Evolutionary conservation across 2,113 vertebrate species (phyloP).

Genomic region (Phoxinus phoxinus): DNA sequence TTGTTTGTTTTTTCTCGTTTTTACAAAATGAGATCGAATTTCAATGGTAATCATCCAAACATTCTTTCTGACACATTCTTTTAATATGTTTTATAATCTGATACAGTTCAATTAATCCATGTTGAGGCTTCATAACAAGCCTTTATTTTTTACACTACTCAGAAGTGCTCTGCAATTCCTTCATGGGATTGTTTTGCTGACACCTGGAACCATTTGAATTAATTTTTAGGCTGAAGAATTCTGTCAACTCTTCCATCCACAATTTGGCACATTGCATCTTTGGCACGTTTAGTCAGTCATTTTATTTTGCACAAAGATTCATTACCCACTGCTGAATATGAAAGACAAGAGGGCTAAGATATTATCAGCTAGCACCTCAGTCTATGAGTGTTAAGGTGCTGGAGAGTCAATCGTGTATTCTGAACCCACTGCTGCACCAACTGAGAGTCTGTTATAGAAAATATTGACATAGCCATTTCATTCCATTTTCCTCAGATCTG

Average conservation of each 20-base stretch:
- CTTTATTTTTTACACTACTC: not conserved
- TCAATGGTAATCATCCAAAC: not conserved
- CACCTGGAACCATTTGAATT: not conserved
- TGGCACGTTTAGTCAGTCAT: not conserved
- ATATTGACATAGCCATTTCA: constrained; percentile 78
- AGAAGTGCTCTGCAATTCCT: not conserved
- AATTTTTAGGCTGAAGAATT: constrained; percentile 5
- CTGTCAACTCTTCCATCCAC: not conserved
- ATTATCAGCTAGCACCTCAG: constrained; percentile 14
- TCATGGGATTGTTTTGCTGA: constrained; percentile 20
- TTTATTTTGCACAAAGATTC: constrained; percentile 8
- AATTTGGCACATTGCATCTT: constrained; percentile 33
- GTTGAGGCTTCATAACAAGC: not conserved
- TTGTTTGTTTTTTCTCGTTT: not conserved
- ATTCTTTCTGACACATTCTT: not conserved
- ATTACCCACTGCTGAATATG: not conserved
- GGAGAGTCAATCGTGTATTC: constrained; percentile 31
- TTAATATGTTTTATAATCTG: not conserved
- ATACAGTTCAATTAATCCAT: not conserved
- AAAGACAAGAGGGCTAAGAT: constrained; percentile 8
- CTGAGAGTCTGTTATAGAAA: constrained; percentile 78
- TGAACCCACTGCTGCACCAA: constrained; percentile 61
- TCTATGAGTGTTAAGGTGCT: constrained; percentile 3
- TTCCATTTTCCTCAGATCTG: constrained; percentile 76
- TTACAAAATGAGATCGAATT: not conserved